phyloP scores from a whole-genome alignment of 2,113 vertebrate genomes.

The Platichthys stellatus region DNA sequence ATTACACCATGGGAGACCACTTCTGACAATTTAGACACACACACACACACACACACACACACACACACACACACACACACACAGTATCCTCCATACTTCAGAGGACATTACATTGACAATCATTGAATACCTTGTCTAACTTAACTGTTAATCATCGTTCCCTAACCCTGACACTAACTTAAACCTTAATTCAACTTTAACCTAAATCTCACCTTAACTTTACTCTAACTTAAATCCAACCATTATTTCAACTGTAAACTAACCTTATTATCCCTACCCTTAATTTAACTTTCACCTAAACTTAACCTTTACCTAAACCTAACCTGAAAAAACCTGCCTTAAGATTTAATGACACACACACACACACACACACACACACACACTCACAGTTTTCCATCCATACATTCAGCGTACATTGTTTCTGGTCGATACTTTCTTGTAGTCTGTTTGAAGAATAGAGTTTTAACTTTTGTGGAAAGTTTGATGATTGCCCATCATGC shows the following conservation, averaged over 20 bases:
- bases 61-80: neutral
- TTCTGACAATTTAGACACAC: constrained; percentile 54
- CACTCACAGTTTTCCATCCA: no score
- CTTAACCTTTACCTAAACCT: neutral
- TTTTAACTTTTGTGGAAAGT: constrained; percentile 5
- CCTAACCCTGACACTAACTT: neutral
- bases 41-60: neutral
- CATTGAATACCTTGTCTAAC: neutral
- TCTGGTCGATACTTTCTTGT: neutral
- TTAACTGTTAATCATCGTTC: no score
- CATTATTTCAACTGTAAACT: neutral
- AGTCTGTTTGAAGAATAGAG: neutral
- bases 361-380: no score
- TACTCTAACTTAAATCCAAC: neutral
- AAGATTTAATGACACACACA: neutral
- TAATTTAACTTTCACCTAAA: neutral
- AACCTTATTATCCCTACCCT: neutral
- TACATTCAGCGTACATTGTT: neutral
- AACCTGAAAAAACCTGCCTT: no score
- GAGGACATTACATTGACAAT: neutral
- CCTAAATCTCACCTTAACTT: neutral
- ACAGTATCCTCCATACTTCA: neutral
- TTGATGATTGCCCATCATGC: constrained; percentile 13
- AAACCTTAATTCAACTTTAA: neutral
- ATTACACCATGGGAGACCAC: constrained; percentile 63